phyloP scores from a whole-genome alignment of 1,140 invertebrate genomes.

The Meloidogyne hapla region DNA sequence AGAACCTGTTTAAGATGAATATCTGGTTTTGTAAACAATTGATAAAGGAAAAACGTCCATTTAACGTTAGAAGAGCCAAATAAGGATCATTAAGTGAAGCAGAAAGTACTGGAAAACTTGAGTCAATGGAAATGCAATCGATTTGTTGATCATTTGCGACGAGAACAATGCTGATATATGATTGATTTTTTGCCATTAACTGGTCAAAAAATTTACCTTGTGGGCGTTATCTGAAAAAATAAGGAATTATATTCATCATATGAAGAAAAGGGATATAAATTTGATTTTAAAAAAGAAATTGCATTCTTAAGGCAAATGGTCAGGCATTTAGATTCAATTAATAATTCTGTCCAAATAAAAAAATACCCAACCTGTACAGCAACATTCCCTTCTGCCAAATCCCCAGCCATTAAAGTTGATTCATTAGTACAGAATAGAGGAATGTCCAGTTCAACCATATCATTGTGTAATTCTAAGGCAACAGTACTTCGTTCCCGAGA shows the following conservation, averaged over 20 bases:
- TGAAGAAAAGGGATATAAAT: too few relatives aligned
- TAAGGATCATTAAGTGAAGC: conserved; percentile 88
- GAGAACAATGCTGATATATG: conserved; percentile 43
- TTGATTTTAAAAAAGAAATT: too few relatives aligned
- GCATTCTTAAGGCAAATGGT: too few relatives aligned
- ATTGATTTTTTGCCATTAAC: not conserved
- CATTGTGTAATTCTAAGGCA: conserved; percentile 52
- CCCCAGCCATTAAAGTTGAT: conserved; percentile 87
- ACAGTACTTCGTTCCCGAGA: conserved; percentile 52
- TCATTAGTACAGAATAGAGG: conserved; percentile 79
- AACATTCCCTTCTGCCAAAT: conserved; percentile 85
- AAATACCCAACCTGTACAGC: conserved; percentile 68
- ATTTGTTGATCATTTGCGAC: conserved; percentile 44
- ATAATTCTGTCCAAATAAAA: too few relatives aligned
- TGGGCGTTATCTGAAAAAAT: conserved; percentile 51
- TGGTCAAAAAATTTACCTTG: not conserved
- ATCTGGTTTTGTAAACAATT: conserved; percentile 35
- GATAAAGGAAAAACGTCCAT: conserved; percentile 57
- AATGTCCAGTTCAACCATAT: conserved; percentile 90
- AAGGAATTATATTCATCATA: not conserved
- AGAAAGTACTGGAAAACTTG: conserved; percentile 73
- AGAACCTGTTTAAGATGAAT: conserved; percentile 37
- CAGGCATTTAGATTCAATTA: too few relatives aligned
- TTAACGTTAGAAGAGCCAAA: conserved; percentile 73
- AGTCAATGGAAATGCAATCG: conserved; percentile 39